Base-by-base conservation (phyloP, 1,140 invertebrate species). In the Drosophila seguyi region DNA sequence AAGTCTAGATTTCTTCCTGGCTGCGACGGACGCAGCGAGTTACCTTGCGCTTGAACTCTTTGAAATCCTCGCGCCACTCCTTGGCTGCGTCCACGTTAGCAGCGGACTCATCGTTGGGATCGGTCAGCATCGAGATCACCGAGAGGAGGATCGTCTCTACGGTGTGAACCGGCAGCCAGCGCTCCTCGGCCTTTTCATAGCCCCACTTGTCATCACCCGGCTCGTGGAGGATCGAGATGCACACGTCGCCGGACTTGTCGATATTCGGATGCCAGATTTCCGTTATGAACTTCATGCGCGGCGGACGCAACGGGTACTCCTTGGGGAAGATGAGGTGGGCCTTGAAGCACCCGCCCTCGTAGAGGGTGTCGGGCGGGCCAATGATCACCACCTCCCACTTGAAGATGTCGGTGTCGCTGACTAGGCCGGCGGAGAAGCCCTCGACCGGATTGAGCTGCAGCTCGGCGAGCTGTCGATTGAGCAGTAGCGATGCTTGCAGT, bases 201-300 rank as follows among this genome's bases (percentile, higher is more conserved):
- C 86, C 86, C 75, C 79, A 99, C 93, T 99, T 99, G 93, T 99
- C 99, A 95, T 99, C 99, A 58, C 99, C 99, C 38, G 99, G 99
- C 93, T 99, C 99, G 93, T 99, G 99, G 69, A 99, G 95, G 93
- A 99, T 99, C 90, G 98, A 99, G 95, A 99, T 99, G 94, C 99
- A 99, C n/a, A 99, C 99, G 94, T 99, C 97, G 68, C 99, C 99
- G 8, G 80, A 60, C 94, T 98, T 98, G 93, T 99, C 98, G 95
- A 99, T 99, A 94, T 99, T 99, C 78, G 98, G 98, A 96, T 99
- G 98, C 98, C 98, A 99, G 93, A 99, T 99, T 95, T 99, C 98
- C 91, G 98, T 99, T 71, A 99, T 97, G 95, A 99, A 99, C 94
- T 98, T 98, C 98, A 99, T 99, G 94, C 98, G 97, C 81, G 99